Evolutionary conservation across 2,888 invertebrate species (phyloP).

Genomic region (Malthinus seriepunctatus): DNA sequence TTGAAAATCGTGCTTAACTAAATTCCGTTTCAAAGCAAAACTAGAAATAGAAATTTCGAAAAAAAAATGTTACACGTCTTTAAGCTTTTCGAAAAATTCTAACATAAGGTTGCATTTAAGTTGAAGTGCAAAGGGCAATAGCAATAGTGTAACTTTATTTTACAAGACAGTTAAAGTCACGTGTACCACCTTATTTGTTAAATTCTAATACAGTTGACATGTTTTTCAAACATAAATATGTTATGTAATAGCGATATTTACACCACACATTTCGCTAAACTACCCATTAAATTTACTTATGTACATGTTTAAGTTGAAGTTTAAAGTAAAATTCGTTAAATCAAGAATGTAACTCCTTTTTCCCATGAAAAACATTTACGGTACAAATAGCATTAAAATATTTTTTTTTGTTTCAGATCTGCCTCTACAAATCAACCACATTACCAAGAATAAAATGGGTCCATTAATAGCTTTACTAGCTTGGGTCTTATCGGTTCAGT

Average conservation of each 20-base stretch:
- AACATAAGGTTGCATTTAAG: not conserved
- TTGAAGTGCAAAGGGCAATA: conserved; percentile 10
- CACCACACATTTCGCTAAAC: not conserved
- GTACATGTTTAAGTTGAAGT: too few species aligned
- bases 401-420: too few species aligned
- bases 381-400: too few species aligned
- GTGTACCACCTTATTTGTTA: conserved; percentile 15
- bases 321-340: not conserved
- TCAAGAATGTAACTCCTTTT: not conserved
- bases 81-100: too few species aligned
- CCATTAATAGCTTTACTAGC: conserved; percentile 43
- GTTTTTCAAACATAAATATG: not conserved
- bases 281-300: too few species aligned
- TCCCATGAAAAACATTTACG: not conserved
- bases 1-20: too few species aligned
- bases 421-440: too few species aligned
- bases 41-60: too few species aligned
- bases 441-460: not conserved
- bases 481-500: conserved; percentile 77
- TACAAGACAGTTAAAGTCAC: conserved; percentile 8
- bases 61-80: too few species aligned
- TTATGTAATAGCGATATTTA: conserved; percentile 11
- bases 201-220: conserved; percentile 10
- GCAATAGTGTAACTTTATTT: conserved; percentile 12
- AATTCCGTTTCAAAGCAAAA: too few species aligned